Percentiles rank a stretch among this genome's conserved stretches.
phyloP scores from a whole-genome alignment of 2,113 vertebrate species.

The Vulpes lagopus region DNA sequence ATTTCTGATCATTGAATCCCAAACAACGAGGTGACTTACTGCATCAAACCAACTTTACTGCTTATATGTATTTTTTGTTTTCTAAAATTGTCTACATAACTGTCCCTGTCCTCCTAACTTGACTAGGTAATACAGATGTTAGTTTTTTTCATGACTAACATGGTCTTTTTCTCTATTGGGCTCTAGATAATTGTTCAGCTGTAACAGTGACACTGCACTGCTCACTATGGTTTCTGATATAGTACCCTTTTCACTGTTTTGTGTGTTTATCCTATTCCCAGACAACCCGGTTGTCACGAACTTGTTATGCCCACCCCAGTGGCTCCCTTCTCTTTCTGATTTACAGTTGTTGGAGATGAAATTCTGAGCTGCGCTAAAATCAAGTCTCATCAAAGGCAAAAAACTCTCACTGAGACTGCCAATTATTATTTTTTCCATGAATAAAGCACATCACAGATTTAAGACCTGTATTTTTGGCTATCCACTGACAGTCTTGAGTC shows the following conservation, averaged over 20 bases:
- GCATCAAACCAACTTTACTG: not conserved
- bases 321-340: not conserved
- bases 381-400: constrained; percentile 19
- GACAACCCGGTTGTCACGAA: not conserved
- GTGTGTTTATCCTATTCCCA: not conserved
- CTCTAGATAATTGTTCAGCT: not conserved
- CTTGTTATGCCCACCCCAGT: not conserved
- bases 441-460: constrained; percentile 7
- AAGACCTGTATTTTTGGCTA: constrained; percentile 13
- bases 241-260: not conserved
- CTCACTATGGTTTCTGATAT: not conserved
- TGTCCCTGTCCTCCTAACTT: not conserved
- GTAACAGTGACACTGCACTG: not conserved
- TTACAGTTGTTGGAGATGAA: not conserved
- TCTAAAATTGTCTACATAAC: constrained; percentile 16
- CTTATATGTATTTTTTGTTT: not conserved
- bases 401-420: not conserved
- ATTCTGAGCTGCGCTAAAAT: not conserved
- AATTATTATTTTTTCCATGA: constrained; percentile 59
- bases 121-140: not conserved
- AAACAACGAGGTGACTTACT: not conserved
- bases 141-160: not conserved
- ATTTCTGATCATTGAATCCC: not conserved
- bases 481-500: constrained; percentile 6
- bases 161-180: not conserved